Evolutionary conservation across 2,888 invertebrate species (phyloP), one percentile per base, ranked within the genome.

Genomic region (Cecidostiba fungosa): DNA sequence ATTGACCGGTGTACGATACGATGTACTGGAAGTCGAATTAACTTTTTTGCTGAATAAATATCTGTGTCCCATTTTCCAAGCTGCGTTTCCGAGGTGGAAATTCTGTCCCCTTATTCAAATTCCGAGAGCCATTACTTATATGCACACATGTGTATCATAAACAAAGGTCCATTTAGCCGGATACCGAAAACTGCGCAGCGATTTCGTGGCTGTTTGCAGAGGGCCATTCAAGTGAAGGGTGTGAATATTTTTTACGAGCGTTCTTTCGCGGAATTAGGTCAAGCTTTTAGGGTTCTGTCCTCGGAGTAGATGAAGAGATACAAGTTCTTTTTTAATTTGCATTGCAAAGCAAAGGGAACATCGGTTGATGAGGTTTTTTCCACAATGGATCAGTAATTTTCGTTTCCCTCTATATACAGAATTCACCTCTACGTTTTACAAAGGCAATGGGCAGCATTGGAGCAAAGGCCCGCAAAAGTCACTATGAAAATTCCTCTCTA

Each of bases 281-380:
- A 66, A 26, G 29, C n/a, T 29, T 66, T 66, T 66, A 66, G 66
- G 26, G 12, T 43, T 4, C 14, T 29, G 29, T 66, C 29, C 66
- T n/a, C 10, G 23, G 0, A 23, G 16, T 14, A 5, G 0, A 66
- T 29, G 66, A 29, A 66, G 23, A 26, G 62, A 12, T 0, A 62
- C n/a, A 62, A 62, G 54, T 62, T 23, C 3, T 59, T 59, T 59
- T 59, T 59, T n/a, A 59, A 59, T 59, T 59, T 59, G 59, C 59
- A 23, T 59, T 23, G 59, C 59, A n/a, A 59, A 8, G 16, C 3
- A 59, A 23, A 32, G 32, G 32, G 32, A 32, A 32, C 32, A 3
- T 32, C 32, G 32, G 32, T 32, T 3, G 3, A 32, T 3, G 32
- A 32, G 32, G 32, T 32, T 32, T 32, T 32, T 32, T 32, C 2